Conservation (phyloP, 2,797 vertebrate genomes). For the Melanogrammus aeglefinus region DNA sequence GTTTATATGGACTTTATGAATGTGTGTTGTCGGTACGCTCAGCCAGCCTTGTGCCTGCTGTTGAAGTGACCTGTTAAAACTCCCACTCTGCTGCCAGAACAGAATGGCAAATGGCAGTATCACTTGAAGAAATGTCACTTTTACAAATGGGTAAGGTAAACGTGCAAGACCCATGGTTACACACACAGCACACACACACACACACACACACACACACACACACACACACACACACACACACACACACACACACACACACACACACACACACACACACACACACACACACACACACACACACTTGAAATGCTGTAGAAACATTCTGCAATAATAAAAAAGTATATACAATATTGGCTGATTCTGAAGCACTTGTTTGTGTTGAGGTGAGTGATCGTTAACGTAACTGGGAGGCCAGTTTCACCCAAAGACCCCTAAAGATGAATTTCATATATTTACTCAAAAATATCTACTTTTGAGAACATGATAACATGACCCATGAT, state of each 20-base stretch:
- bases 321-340: constrained; percentile 58
- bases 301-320: constrained; percentile 59
- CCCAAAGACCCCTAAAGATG: background rate
- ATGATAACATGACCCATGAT: background rate
- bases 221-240: constrained; percentile 29
- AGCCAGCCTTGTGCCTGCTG: background rate
- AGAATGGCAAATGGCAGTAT: background rate
- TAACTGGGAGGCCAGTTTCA: background rate
- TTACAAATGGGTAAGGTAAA: constrained; percentile 1
- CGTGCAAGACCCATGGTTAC: background rate
- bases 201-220: no score
- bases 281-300: constrained; percentile 25
- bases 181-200: constrained; percentile 31
- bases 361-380: background rate
- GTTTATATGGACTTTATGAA: background rate
- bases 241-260: background rate
- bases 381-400: background rate
- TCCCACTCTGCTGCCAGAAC: background rate
- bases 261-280: constrained; percentile 29
- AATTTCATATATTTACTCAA: background rate
- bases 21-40: background rate
- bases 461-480: background rate
- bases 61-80: background rate
- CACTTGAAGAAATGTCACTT: constrained; percentile 1
- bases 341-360: background rate